Evolutionary conservation across 2,113 vertebrate genomes (phyloP), one percentile per base, ranked within the genome.

Genomic region (human): DNA sequence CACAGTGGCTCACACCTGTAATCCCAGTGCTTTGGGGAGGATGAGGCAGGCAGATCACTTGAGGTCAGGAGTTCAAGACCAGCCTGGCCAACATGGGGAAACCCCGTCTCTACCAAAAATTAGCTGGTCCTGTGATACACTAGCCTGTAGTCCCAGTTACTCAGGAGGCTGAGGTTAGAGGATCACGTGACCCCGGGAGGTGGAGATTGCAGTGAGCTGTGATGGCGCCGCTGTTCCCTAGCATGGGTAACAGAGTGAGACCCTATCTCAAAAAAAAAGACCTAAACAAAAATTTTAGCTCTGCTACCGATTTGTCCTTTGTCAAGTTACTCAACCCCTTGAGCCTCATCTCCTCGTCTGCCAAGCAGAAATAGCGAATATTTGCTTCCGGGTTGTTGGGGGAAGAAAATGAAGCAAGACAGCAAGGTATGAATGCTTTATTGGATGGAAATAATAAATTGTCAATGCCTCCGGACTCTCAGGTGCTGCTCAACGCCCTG

Each of bases 211-310:
- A 18, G 66, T 68, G 32, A 64, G 32, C 66, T 18, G 32, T 16
- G 14, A 68, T 32, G 30, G 30, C 1, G 3, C 32, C 6, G 2
- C 32, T 68, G 14, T 35, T 7, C 66, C 17, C 32, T 35, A 68
- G 66, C 66, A 32, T 68, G 66, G 6, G 32, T 68, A 68, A 68
- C 66, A 68, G 66, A 68, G 32, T 17, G 32, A 68, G 66, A 68
- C 66, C 32, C 66, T 18, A 35, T 35, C 32, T 68, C 32, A n/a
- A 68, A 68, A 66, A 61, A n/a, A 68, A n/a, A n/a, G 16, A 68
- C 27, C 27, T 64, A 64, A 64, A 64, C 61, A 68, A 68, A 96
- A 95, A 91, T 82, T 88, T 95, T 97, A 96, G 93, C 97, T 88
- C 25, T 81, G 40, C 43, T 78, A 18, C 27, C 40, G 43, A 59